These are phyloP conservation scores for Cepaea nemoralis DNA, from an alignment of 1,140 invertebrate genomes.

Conservation along the genomic window DNA sequence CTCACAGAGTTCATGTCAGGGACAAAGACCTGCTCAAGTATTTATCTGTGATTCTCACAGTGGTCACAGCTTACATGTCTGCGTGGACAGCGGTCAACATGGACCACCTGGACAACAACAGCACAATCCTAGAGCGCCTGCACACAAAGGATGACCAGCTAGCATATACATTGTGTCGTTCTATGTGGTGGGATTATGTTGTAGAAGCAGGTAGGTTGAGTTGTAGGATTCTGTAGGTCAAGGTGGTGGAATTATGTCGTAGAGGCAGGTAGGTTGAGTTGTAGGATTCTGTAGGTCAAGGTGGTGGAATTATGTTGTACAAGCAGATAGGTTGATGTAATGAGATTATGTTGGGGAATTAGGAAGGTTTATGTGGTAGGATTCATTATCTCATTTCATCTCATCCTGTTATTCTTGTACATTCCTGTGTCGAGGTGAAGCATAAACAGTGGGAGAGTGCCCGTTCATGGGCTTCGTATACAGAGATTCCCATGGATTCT, in stretches of 20 bases:
- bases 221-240: slow-evolving; percentile 81
- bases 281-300: no score
- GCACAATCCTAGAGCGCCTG: slow-evolving; percentile 71
- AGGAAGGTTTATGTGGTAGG: no score
- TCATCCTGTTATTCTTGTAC: no score
- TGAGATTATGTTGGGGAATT: no score
- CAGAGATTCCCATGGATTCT: no score
- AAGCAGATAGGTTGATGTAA: no score
- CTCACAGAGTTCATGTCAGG: slow-evolving; percentile 88
- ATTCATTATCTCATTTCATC: no score
- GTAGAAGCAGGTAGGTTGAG: slow-evolving; percentile 79
- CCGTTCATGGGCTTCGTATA: no score
- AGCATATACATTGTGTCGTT: slow-evolving; percentile 79
- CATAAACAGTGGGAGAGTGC: no score
- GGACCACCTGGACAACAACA: slow-evolving; percentile 64
- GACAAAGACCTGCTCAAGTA: slow-evolving; percentile 89
- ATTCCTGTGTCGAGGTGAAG: no score
- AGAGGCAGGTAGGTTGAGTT: slow-evolving; percentile 76
- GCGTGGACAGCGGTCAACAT: slow-evolving; percentile 83
- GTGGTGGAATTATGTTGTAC: no score
- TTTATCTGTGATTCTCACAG: slow-evolving; percentile 81
- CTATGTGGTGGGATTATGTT: slow-evolving; percentile 89
- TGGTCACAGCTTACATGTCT: slow-evolving; percentile 86
- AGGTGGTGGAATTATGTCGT: slow-evolving; percentile 91
- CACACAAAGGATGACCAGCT: slow-evolving; percentile 72